A percentile compares a stretch with the other conserved stretches of the same genome.
Evolutionary conservation across 2,113 vertebrate species (phyloP).

Genomic region (Cettia cetti): DNA sequence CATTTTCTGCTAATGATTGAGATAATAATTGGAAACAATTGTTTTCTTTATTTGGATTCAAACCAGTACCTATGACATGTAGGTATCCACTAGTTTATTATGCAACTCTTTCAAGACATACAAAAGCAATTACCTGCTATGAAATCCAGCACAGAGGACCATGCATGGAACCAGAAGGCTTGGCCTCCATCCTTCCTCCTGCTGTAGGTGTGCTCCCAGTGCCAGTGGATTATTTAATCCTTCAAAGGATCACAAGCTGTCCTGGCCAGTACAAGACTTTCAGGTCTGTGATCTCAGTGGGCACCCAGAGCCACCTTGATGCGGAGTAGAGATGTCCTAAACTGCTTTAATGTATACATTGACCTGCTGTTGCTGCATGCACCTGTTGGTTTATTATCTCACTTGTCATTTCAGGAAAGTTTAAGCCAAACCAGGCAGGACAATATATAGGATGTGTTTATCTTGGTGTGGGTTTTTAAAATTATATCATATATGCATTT

Average conservation of each 20-base stretch:
- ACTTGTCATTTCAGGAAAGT: background rate
- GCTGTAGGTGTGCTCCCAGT: background rate
- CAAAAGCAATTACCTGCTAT: background rate
- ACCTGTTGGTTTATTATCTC: background rate
- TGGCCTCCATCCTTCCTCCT: background rate
- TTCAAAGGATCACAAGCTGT: background rate
- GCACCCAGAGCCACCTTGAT: background rate
- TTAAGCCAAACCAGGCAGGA: background rate
- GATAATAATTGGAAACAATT: background rate
- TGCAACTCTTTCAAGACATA: background rate
- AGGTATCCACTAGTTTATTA: background rate
- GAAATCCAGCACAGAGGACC: fast-evolving
- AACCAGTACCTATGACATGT: background rate
- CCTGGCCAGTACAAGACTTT: background rate
- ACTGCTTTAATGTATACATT: fast-evolving
- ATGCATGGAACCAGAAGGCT: background rate
- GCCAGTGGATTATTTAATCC: background rate
- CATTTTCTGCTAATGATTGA: background rate
- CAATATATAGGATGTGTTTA: background rate
- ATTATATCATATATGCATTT: background rate
- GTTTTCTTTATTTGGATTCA: background rate
- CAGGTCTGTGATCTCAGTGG: fast-evolving
- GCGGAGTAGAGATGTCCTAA: background rate
- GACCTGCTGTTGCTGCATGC: background rate
- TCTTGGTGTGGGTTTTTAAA: background rate